phyloP scores from a whole-genome alignment of 2,888 invertebrate genomes.

The Agonopterix arenella region DNA sequence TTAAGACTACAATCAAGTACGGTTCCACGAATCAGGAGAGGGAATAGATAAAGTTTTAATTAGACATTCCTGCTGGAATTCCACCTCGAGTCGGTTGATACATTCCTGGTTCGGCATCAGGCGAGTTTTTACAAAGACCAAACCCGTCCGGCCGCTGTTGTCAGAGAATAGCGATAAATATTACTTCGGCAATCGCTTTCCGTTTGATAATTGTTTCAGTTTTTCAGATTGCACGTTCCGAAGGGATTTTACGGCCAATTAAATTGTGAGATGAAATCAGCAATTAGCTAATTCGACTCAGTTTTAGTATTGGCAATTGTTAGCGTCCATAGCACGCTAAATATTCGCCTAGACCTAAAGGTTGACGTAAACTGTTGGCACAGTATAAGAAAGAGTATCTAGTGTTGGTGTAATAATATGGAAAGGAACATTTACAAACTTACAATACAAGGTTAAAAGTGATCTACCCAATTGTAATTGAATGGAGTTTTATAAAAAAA shows the following conservation, averaged over 20 bases:
- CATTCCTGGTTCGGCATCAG: slow-evolving; percentile 64
- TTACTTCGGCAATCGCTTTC: slow-evolving; percentile 5
- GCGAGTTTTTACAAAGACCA: slow-evolving; percentile 57
- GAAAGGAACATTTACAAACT: too few species aligned
- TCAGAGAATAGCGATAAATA: slow-evolving; percentile 5
- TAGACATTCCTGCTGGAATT: slow-evolving; percentile 71
- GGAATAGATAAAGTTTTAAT: slow-evolving; percentile 73
- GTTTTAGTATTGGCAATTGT: too few species aligned
- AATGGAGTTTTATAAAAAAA: too few species aligned
- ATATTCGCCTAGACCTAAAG: too few species aligned
- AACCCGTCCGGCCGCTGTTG: slow-evolving; percentile 39
- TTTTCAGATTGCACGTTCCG: neutral
- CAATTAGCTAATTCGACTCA: too few species aligned
- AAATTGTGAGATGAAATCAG: too few species aligned
- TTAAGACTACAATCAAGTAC: neutral
- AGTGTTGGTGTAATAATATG: too few species aligned
- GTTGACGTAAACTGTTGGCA: too few species aligned
- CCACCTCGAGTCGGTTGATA: slow-evolving; percentile 52
- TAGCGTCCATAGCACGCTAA: too few species aligned
- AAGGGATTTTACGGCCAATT: neutral
- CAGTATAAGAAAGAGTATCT: too few species aligned
- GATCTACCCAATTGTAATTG: too few species aligned
- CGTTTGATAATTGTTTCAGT: slow-evolving; percentile 4
- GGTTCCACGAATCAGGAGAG: slow-evolving; percentile 14
- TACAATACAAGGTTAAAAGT: too few species aligned